phyloP scores from a whole-genome alignment of 2,113 vertebrate genomes.

The Aramus guarauna region DNA sequence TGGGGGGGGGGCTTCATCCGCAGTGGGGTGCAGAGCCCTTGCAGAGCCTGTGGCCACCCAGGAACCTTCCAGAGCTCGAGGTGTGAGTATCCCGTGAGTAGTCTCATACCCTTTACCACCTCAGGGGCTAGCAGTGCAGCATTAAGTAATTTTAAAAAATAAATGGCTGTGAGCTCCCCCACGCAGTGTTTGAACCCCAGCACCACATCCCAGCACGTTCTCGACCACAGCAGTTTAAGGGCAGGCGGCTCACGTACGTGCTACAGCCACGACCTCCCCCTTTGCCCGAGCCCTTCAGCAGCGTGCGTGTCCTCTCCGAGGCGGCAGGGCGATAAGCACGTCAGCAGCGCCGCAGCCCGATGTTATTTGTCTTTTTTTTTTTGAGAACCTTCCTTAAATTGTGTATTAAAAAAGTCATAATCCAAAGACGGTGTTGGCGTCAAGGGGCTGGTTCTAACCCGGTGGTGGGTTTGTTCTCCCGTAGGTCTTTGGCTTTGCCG shows the following conservation, averaged over 20 bases:
- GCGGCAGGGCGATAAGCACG: rapidly evolving
- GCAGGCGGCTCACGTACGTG: rapidly evolving
- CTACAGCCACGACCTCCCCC: rapidly evolving
- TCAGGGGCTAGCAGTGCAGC: neutral
- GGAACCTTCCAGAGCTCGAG: neutral
- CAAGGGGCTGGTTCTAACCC: neutral
- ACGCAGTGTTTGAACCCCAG: neutral
- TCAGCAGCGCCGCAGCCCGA: neutral
- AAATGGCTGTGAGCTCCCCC: neutral
- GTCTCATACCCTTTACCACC: too few relatives aligned
- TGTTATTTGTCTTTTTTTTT: neutral
- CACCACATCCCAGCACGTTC: rapidly evolving
- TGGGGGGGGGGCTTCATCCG: neutral
- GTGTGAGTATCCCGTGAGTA: neutral
- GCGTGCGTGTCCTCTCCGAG: rapidly evolving
- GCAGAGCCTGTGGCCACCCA: neutral
- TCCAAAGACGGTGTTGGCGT: neutral
- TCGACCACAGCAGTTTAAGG: rapidly evolving
- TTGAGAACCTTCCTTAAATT: neutral
- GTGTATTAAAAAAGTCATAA: rapidly evolving
- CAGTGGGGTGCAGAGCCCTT: neutral
- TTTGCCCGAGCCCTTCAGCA: neutral
- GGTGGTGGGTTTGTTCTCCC: neutral
- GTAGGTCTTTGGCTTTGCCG: slow-evolving; percentile 6
- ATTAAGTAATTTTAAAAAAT: neutral